These are phyloP conservation scores for Haliaeetus leucogaster DNA, from an alignment of 2,113 vertebrate species.

Conservation along the genomic window DNA sequence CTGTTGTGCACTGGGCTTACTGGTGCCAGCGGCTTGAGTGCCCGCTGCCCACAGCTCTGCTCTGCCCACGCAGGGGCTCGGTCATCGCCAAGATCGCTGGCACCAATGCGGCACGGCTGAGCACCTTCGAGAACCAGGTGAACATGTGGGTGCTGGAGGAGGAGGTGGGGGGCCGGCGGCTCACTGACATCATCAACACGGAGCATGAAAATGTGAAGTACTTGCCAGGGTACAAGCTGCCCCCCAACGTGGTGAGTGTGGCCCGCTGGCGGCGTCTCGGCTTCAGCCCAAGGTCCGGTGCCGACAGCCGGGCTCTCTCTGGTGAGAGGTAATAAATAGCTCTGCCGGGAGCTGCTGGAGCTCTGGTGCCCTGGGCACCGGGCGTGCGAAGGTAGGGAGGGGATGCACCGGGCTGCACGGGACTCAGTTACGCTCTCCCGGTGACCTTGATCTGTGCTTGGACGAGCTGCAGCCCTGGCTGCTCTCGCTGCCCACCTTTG, in stretches of 20 bases:
- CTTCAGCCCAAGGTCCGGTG: not conserved
- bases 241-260: conserved; percentile 88
- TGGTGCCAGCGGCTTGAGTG: not conserved
- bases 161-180: conserved; percentile 80
- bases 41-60: not conserved
- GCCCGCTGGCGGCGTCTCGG: accelerated
- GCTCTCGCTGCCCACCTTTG: not conserved
- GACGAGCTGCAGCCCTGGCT: not conserved
- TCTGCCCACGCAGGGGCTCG: conserved; percentile 82
- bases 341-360: not conserved
- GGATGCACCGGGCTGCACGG: accelerated
- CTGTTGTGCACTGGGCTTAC: too few relatives aligned
- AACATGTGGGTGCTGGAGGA: conserved; percentile 98
- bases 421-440: accelerated
- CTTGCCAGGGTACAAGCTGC: conserved; percentile 92
- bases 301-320: accelerated
- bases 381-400: not conserved
- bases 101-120: conserved; percentile 80
- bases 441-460: conserved; percentile 6
- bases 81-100: conserved; percentile 96
- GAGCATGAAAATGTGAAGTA: conserved; percentile 96
- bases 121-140: conserved; percentile 83
- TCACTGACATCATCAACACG: conserved; percentile 93
- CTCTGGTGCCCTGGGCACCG: not conserved
- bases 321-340: not conserved